Percentiles rank a stretch among this genome's conserved stretches.
These are phyloP conservation scores for Doris montereyensis DNA, from an alignment of 2,888 invertebrate species.

Conservation along the genomic window DNA sequence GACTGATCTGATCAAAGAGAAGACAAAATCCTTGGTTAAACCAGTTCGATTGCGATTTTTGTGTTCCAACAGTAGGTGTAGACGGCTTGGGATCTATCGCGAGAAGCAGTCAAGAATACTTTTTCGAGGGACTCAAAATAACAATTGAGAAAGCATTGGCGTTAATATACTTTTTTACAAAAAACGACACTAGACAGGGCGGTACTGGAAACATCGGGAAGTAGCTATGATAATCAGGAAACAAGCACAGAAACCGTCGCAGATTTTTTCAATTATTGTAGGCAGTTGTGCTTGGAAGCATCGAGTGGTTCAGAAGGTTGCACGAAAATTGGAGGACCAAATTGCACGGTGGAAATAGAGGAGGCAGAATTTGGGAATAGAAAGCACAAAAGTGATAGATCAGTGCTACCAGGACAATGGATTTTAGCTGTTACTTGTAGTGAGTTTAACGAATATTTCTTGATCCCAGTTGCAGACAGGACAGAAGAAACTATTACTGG, in stretches of 20 bases:
- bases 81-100: too few species aligned
- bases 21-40: too few species aligned
- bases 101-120: too few species aligned
- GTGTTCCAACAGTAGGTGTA: too few species aligned
- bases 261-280: not conserved
- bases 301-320: not conserved
- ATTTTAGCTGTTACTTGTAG: not conserved
- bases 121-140: too few species aligned
- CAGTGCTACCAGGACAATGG: not conserved
- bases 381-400: not conserved
- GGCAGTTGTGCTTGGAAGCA: not conserved
- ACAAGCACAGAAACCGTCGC: not conserved
- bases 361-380: not conserved
- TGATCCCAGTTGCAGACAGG: not conserved
- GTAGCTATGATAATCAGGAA: too few species aligned
- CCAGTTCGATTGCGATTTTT: too few species aligned
- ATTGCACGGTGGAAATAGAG: not conserved
- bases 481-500: not conserved
- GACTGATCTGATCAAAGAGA: too few species aligned
- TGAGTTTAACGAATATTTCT: not conserved
- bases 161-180: too few species aligned
- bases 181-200: too few species aligned
- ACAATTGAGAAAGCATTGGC: too few species aligned
- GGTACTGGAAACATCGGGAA: too few species aligned
- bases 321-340: not conserved